These are phyloP conservation scores for Drosophila meridionalis DNA, from an alignment of 2,888 invertebrate species.

Conservation along the genomic window DNA sequence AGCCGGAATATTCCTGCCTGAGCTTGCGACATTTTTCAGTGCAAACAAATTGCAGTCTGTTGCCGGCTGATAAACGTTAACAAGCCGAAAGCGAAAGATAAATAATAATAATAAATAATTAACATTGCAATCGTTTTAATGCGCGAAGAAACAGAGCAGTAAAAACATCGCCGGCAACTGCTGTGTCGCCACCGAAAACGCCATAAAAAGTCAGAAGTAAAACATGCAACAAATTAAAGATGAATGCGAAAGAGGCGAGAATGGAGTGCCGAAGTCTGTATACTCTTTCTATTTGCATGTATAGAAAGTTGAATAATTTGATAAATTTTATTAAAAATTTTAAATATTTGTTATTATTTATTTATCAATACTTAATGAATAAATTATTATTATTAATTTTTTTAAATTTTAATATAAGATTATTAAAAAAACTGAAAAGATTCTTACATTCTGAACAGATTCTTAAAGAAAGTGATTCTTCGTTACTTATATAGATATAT, in stretches of 20 bases:
- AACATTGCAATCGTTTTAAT: conserved; percentile 21
- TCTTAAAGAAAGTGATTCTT: no score
- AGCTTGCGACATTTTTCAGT: conserved; percentile 26
- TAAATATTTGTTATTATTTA: no score
- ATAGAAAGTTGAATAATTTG: no score
- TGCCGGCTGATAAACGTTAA: conserved; percentile 25
- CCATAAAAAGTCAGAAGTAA: conserved; percentile 31
- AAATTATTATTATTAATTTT: no score
- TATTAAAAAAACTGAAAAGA: no score
- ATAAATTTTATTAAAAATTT: no score
- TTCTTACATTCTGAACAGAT: no score
- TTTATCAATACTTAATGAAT: no score
- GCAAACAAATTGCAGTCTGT: neutral
- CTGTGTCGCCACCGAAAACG: conserved; percentile 20
- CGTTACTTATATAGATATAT: no score
- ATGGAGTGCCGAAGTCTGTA: neutral
- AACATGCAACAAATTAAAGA: conserved; percentile 56
- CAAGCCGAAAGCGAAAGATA: neutral
- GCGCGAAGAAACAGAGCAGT: conserved; percentile 5
- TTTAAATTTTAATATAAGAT: no score
- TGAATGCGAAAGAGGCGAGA: conserved; percentile 24
- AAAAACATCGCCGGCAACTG: conserved; percentile 28
- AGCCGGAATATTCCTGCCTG: neutral
- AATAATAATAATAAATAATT: conserved; percentile 16
- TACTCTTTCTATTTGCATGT: neutral